phyloP scores from a whole-genome alignment of 1,140 invertebrate genomes.

The Asbolus verrucosus region DNA sequence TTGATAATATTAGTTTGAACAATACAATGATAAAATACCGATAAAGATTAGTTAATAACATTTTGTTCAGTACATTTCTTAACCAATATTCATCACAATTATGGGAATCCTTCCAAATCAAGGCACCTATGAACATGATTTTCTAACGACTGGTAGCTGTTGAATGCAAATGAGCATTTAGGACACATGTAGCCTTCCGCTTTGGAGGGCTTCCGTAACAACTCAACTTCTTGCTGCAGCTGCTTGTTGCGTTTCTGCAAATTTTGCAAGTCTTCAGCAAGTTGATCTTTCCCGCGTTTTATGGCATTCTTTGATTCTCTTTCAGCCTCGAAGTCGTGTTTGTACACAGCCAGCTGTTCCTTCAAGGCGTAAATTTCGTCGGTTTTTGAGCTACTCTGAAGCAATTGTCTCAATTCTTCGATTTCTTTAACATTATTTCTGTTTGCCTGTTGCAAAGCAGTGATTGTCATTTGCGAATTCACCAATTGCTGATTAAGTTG shows the following conservation, averaged over 20 bases:
- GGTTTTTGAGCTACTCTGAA: neutral
- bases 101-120: slow-evolving; percentile 12
- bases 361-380: slow-evolving; percentile 20
- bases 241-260: slow-evolving; percentile 52
- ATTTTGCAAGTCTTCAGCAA: slow-evolving; percentile 49
- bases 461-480: slow-evolving; percentile 1
- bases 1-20: too few relatives aligned
- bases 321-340: slow-evolving; percentile 47
- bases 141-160: neutral
- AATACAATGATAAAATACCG: too few relatives aligned
- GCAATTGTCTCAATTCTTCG: neutral
- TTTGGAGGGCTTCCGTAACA: slow-evolving; percentile 28
- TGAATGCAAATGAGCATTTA: slow-evolving; percentile 3
- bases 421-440: slow-evolving; percentile 3
- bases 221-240: slow-evolving; percentile 50
- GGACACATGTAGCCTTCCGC: slow-evolving; percentile 1
- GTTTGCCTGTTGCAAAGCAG: neutral
- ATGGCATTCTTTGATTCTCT: slow-evolving; percentile 25
- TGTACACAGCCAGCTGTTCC: slow-evolving; percentile 48
- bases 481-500: neutral
- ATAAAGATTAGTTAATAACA: too few relatives aligned
- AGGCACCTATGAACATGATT: slow-evolving; percentile 22
- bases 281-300: slow-evolving; percentile 47
- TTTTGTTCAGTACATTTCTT: too few relatives aligned
- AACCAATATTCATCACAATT: too few relatives aligned